Percentiles rank a stretch among this genome's conserved stretches.
Evolutionary conservation across 1,140 invertebrate species (phyloP).

Genomic region (Spodoptera litura): DNA sequence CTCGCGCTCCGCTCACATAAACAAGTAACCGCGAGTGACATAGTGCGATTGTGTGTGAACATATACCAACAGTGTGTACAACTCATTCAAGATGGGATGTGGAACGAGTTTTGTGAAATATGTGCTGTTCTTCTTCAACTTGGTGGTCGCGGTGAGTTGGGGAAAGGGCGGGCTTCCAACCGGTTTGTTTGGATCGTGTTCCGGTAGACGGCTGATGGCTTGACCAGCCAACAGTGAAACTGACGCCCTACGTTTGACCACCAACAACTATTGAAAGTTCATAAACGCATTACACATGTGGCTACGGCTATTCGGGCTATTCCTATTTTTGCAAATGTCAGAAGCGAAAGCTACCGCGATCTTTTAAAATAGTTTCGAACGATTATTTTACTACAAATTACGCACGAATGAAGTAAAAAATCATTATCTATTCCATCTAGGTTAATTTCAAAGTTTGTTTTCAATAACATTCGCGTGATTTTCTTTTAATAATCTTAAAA

Average conservation of each 20-base stretch:
- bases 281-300: slow-evolving; percentile 15
- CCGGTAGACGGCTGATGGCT: slow-evolving; percentile 58
- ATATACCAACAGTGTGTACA: slow-evolving; percentile 59
- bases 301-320: neutral
- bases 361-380: neutral
- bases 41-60: slow-evolving; percentile 75
- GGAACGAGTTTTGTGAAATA: slow-evolving; percentile 93
- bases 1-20: slow-evolving; percentile 56
- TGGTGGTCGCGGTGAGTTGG: slow-evolving; percentile 93
- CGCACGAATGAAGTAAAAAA: neutral
- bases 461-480: neutral
- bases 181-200: slow-evolving; percentile 71
- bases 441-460: neutral
- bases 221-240: slow-evolving; percentile 75
- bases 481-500: too few species aligned
- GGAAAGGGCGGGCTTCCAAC: slow-evolving; percentile 74
- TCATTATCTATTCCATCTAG: too few species aligned
- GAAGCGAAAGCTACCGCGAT: neutral
- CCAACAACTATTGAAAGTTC: slow-evolving; percentile 48
- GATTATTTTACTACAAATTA: neutral
- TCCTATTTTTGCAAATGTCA: too few species aligned
- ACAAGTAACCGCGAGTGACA: slow-evolving; percentile 77
- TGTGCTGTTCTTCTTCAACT: slow-evolving; percentile 93
- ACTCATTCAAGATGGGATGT: slow-evolving; percentile 87
- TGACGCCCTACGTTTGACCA: slow-evolving; percentile 54